These are phyloP conservation scores for Onthophagus sagittarius DNA, from an alignment of 2,888 invertebrate species.

Conservation along the genomic window DNA sequence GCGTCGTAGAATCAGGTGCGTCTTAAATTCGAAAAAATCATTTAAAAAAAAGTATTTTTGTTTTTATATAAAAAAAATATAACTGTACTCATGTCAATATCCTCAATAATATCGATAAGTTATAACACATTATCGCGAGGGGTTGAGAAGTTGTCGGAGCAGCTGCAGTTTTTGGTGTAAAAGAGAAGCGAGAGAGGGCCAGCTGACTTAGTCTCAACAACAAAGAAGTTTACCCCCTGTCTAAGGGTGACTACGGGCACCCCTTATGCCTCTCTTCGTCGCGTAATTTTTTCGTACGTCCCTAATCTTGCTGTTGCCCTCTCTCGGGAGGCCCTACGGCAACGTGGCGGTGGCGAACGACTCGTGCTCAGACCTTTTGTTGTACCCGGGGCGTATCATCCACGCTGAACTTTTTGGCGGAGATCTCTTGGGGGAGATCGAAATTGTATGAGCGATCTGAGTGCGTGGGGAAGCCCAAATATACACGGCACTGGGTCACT, in stretches of 20 bases:
- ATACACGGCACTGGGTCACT: conserved; percentile 26
- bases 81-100: not conserved
- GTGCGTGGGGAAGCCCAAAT: conserved; percentile 11
- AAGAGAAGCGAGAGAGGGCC: conserved; percentile 35
- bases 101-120: conserved; percentile 22
- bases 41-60: too few species aligned
- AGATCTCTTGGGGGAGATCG: conserved; percentile 2
- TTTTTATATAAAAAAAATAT: not conserved
- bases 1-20: too few species aligned
- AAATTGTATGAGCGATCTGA: conserved; percentile 7
- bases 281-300: not conserved
- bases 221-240: conserved; percentile 46
- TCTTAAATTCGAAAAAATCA: too few species aligned
- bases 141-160: conserved; percentile 23
- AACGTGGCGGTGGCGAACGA: conserved; percentile 14
- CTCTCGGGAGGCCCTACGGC: conserved; percentile 23
- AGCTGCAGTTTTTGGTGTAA: conserved; percentile 34
- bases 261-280: conserved; percentile 31
- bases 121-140: conserved; percentile 19
- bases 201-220: conserved; percentile 50
- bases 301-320: conserved; percentile 18
- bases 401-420: conserved; percentile 15
- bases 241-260: conserved; percentile 35
- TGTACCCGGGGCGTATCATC: conserved; percentile 20
- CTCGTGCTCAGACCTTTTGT: conserved; percentile 22